phyloP scores from a whole-genome alignment of 2,888 invertebrate genomes.

The Rhyacophila evoluta region DNA sequence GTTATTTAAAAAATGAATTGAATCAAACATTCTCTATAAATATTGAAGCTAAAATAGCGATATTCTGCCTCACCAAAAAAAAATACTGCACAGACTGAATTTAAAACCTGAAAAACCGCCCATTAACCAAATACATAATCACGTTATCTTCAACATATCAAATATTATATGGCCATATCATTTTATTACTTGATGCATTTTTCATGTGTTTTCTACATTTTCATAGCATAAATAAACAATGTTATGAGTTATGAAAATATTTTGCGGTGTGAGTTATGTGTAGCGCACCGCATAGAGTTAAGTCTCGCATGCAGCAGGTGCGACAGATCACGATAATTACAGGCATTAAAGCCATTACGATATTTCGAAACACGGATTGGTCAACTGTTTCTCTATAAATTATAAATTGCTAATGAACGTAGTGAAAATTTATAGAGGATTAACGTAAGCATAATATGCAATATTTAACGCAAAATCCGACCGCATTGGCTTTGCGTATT shows the following conservation, averaged over 20 bases:
- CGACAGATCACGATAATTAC: slow-evolving; percentile 37
- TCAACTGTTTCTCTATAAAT: slow-evolving; percentile 27
- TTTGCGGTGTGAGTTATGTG: not conserved
- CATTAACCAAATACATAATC: no score
- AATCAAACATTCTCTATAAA: no score
- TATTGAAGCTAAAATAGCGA: no score
- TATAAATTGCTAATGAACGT: slow-evolving; percentile 23
- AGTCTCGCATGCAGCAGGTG: slow-evolving; percentile 29
- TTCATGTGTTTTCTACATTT: not conserved
- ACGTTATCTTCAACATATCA: no score
- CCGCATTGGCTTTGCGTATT: no score
- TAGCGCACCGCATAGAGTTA: not conserved
- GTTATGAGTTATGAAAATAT: not conserved
- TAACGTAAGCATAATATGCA: not conserved
- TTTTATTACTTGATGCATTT: not conserved
- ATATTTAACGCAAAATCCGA: not conserved
- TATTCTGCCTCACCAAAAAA: no score
- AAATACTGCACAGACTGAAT: no score
- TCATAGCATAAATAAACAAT: not conserved
- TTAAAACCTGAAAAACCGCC: no score
- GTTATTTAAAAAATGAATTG: no score
- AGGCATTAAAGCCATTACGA: slow-evolving; percentile 22
- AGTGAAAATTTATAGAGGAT: slow-evolving; percentile 7
- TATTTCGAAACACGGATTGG: slow-evolving; percentile 25
- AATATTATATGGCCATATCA: not conserved